A percentile compares a stretch with the other conserved stretches of the same genome.
These are phyloP conservation scores for Panagrolaimus sp. DNA, from an alignment of 1,140 invertebrate genomes.

Conservation along the genomic window DNA sequence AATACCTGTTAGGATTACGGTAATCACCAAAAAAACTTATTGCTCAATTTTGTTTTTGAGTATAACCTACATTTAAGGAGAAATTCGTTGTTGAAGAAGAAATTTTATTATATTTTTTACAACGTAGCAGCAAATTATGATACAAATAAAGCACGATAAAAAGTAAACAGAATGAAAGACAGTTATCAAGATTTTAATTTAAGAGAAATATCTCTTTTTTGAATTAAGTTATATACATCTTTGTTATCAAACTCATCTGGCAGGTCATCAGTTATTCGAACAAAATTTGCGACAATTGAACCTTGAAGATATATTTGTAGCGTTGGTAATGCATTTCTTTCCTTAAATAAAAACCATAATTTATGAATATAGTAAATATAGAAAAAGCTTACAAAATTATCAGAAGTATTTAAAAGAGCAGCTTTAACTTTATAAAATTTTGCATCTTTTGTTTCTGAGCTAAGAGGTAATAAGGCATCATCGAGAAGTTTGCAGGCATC, in stretches of 20 bases:
- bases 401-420: constrained; percentile 27
- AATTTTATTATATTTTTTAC: too few species aligned
- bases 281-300: constrained; percentile 84
- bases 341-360: too few species aligned
- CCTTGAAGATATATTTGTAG: constrained; percentile 82
- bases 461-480: constrained; percentile 37
- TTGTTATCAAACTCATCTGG: constrained; percentile 81
- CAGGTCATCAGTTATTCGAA: constrained; percentile 75
- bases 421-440: constrained; percentile 42
- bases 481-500: constrained; percentile 28
- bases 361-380: neutral
- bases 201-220: too few species aligned
- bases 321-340: constrained; percentile 79
- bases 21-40: too few species aligned
- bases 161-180: too few species aligned
- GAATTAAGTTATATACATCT: constrained; percentile 65
- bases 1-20: too few species aligned
- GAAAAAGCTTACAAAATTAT: constrained; percentile 35
- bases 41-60: too few species aligned
- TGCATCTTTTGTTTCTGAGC: constrained; percentile 18
- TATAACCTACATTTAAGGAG: too few species aligned
- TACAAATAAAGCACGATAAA: too few species aligned
- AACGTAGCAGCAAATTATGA: too few species aligned
- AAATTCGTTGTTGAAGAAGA: too few species aligned
- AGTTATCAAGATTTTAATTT: too few species aligned